phyloP scores from a whole-genome alignment of 2,797 vertebrate species.

The Squalus acanthias region DNA sequence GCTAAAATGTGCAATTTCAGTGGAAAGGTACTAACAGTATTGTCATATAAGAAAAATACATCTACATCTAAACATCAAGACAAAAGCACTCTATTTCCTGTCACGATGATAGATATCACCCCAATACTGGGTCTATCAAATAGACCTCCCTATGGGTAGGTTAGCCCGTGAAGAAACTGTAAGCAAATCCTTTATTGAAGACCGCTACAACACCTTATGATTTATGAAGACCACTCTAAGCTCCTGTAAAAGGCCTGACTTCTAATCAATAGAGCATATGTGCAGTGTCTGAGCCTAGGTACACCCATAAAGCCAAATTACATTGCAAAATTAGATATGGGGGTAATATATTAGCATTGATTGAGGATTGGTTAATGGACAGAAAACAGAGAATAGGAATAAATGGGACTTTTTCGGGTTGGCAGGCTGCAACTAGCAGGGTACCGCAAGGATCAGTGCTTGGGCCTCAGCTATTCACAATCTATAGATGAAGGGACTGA shows the following conservation, averaged over 20 bases:
- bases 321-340: not conserved
- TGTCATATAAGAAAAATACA: slow-evolving; percentile 1
- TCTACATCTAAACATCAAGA: not conserved
- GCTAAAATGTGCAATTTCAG: slow-evolving; percentile 20
- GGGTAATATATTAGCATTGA: too few relatives aligned
- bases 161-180: not conserved
- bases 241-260: not conserved
- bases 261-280: not conserved
- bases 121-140: not conserved
- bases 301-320: not conserved
- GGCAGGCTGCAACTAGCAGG: too few relatives aligned
- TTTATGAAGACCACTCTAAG: not conserved
- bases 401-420: too few relatives aligned
- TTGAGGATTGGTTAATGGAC: too few relatives aligned
- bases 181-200: slow-evolving; percentile 18
- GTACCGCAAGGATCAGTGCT: too few relatives aligned
- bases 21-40: not conserved
- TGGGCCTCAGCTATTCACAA: too few relatives aligned
- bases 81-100: slow-evolving; percentile 23
- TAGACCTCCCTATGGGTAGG: not conserved
- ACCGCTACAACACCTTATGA: not conserved
- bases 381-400: too few relatives aligned
- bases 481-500: too few relatives aligned
- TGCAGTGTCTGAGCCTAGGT: not conserved
- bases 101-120: slow-evolving; percentile 13